Percentiles rank a stretch among this genome's conserved stretches.
Evolutionary conservation across 2,888 invertebrate genomes (phyloP).

Genomic region (Caenorhabditis imperialis): DNA sequence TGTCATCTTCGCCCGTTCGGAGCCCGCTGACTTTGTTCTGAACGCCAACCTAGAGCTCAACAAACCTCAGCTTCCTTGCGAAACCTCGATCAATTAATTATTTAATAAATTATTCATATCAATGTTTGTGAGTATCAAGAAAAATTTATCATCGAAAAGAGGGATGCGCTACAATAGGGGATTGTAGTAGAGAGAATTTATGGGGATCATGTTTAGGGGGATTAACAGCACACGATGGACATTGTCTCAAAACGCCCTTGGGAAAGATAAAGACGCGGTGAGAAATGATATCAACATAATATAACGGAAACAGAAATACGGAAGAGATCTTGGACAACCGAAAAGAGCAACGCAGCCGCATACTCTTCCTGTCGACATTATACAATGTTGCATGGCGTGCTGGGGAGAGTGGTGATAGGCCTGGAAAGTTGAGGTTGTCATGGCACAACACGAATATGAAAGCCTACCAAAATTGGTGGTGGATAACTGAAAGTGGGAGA

Average conservation of each 20-base stretch:
- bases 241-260: constrained; percentile 13
- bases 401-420: constrained; percentile 18
- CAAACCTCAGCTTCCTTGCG: constrained; percentile 47
- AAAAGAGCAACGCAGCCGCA: constrained; percentile 20
- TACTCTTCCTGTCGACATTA: constrained; percentile 17
- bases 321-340: constrained; percentile 29
- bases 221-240: constrained; percentile 23
- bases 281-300: constrained; percentile 29
- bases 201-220: not conserved
- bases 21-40: constrained; percentile 50
- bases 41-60: constrained; percentile 48
- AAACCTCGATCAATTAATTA: constrained; percentile 42
- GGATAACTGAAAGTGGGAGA: constrained; percentile 28
- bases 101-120: constrained; percentile 59
- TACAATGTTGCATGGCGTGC: constrained; percentile 28
- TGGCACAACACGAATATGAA: too few relatives aligned
- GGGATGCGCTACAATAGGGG: constrained; percentile 42
- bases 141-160: constrained; percentile 31
- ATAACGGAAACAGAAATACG: constrained; percentile 25
- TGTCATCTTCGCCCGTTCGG: constrained; percentile 41
- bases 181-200: constrained; percentile 20
- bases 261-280: constrained; percentile 1
- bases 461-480: constrained; percentile 17
- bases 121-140: constrained; percentile 18
- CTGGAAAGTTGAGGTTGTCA: constrained; percentile 2